Percentiles rank a stretch among this genome's conserved stretches.
Evolutionary conservation across 2,888 invertebrate species (phyloP).

Genomic region (Blastobasis adustella): DNA sequence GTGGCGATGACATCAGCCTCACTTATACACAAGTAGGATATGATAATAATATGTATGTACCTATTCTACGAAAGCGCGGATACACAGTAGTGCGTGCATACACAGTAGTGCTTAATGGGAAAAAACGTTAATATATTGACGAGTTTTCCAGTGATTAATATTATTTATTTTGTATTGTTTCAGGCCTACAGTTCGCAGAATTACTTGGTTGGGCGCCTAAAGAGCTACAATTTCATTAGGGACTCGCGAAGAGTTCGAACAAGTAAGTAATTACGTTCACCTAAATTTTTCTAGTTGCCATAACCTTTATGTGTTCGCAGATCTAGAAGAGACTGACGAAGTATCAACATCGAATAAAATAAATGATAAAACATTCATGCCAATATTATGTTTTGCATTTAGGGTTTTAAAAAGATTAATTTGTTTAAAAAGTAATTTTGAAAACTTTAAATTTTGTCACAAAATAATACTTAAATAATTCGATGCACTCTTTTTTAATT

Average conservation of each 20-base stretch:
- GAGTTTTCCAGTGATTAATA: neutral
- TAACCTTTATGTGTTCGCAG: conserved; percentile 53
- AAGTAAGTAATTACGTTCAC: conserved; percentile 60
- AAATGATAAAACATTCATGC: too few relatives aligned
- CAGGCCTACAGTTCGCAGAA: conserved; percentile 59
- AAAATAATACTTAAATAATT: too few relatives aligned
- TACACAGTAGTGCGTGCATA: neutral
- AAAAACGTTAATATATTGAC: neutral
- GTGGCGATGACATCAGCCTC: too few relatives aligned
- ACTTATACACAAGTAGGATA: too few relatives aligned
- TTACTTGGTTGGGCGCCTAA: conserved; percentile 61
- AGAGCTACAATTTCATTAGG: conserved; percentile 67
- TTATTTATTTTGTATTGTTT: conserved; percentile 34
- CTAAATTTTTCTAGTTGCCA: conserved; percentile 15
- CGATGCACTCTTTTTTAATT: too few relatives aligned
- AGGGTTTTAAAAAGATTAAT: too few relatives aligned
- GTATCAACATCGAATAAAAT: too few relatives aligned
- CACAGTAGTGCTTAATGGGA: neutral
- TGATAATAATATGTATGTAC: too few relatives aligned
- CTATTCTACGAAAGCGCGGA: too few relatives aligned
- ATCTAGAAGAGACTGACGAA: conserved; percentile 9
- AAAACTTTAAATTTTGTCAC: too few relatives aligned
- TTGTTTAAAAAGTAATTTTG: too few relatives aligned
- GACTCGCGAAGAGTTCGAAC: conserved; percentile 68
- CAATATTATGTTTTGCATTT: too few relatives aligned